Percentiles rank a stretch among this genome's conserved stretches.
These are phyloP conservation scores for Coelinius sp. DNA, from an alignment of 2,888 invertebrate genomes.

Conservation along the genomic window DNA sequence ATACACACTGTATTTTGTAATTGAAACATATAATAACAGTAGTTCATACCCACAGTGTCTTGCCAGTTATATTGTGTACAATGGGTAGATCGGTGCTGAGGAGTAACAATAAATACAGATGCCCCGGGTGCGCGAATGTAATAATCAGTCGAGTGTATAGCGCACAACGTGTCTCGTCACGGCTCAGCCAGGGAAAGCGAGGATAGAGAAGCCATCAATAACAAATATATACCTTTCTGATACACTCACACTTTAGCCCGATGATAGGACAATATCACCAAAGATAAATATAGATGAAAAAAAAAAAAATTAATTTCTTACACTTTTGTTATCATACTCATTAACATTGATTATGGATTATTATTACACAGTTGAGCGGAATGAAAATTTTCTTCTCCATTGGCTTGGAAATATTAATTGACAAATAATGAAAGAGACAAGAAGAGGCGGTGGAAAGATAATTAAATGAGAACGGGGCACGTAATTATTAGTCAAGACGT, in stretches of 20 bases:
- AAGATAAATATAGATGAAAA: background rate
- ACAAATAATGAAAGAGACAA: background rate
- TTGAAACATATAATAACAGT: too few relatives aligned
- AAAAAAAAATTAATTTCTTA: conserved; percentile 1
- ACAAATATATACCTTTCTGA: background rate
- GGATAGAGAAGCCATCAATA: background rate
- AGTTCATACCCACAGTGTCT: too few relatives aligned
- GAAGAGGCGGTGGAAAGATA: background rate
- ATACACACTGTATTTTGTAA: too few relatives aligned
- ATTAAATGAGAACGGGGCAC: background rate
- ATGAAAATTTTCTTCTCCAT: background rate
- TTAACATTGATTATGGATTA: conserved; percentile 8
- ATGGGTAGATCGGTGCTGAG: too few relatives aligned
- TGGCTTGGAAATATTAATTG: background rate
- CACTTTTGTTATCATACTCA: background rate
- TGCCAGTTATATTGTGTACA: too few relatives aligned
- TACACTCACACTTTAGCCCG: background rate
- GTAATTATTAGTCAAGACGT: background rate
- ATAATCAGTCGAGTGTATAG: background rate
- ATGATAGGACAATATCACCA: background rate
- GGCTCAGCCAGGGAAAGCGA: background rate
- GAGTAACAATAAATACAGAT: background rate
- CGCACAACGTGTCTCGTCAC: background rate
- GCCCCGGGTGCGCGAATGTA: background rate
- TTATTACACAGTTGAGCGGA: background rate